Evolutionary conservation across 2,797 vertebrate species (phyloP), one percentile per base, ranked within the genome.

Genomic region (Pitangus sulphuratus): DNA sequence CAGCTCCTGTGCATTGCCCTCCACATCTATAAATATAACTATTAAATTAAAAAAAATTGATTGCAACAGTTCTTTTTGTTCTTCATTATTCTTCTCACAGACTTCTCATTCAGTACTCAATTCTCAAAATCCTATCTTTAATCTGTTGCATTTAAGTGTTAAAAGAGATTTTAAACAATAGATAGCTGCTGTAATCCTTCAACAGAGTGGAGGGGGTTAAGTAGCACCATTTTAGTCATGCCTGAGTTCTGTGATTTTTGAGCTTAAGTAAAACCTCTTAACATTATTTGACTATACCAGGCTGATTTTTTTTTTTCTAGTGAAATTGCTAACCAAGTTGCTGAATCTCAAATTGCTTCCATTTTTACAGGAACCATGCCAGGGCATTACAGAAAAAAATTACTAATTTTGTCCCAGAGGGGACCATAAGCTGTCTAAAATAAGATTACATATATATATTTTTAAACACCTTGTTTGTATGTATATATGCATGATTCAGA

Each of bases 401-500:
- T 90, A 84, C 89, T 97, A 97, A 97, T 97, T 97, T 97, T 93
- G 95, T 98, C 97, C 96, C 97, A 87, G 87, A 97, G 90, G 75
- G 72, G 90, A 96, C 86, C 86, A 93, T 96, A 95, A 95, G 71
- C 28, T 79, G 83, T 97, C 97, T 97, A 97, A 98, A 98, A 96
- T 96, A 98, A 97, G 95, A 97, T 97, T 98, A 96, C 78, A 87
- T 97, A 97, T 96, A 96, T 95, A 95, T 98, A 37, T 97, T 92
- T 97, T 97, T 76, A 97, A 98, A 95, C 92, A 96, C 93, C 97
- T 97, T 97, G 95, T 97, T 98, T 98, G 84, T 97, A 97, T 98
- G 97, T 97, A 97, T 97, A 87, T 92, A 97, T 98, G 97, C 95
- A 78, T 97, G 97, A 97, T 96, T 97, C 96, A 97, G 86, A 97